phyloP scores from a whole-genome alignment of 2,113 vertebrate species.

The Pteropus alecto region DNA sequence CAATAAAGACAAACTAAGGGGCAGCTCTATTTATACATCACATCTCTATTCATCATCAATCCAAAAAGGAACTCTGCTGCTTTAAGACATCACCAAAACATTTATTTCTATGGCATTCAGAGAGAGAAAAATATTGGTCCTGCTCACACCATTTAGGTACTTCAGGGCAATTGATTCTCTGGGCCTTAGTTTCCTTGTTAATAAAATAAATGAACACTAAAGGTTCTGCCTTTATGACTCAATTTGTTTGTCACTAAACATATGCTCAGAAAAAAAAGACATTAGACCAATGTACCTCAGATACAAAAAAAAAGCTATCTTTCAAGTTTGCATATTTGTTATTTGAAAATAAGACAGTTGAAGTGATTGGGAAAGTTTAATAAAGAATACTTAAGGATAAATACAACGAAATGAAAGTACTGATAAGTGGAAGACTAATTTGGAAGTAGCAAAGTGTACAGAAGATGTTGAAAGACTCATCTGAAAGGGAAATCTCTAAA shows the following conservation, averaged over 20 bases:
- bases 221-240: neutral
- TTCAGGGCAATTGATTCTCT: neutral
- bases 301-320: neutral
- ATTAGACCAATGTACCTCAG: neutral
- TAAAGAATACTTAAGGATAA: neutral
- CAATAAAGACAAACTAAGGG: neutral
- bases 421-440: neutral
- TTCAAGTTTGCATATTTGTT: constrained; percentile 8
- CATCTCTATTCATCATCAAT: neutral
- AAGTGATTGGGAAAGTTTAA: constrained; percentile 5
- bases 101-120: constrained; percentile 10
- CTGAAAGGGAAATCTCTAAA: neutral
- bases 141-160: neutral
- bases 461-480: neutral
- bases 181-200: constrained; percentile 1
- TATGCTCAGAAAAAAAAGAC: neutral
- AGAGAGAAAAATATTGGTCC: neutral
- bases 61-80: neutral
- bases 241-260: neutral
- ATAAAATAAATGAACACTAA: neutral
- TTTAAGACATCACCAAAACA: neutral
- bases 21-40: neutral
- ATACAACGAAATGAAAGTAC: neutral
- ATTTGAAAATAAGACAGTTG: neutral
- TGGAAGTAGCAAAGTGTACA: neutral